phyloP scores from a whole-genome alignment of 1,140 invertebrate genomes.

The Drosophila athabasca region DNA sequence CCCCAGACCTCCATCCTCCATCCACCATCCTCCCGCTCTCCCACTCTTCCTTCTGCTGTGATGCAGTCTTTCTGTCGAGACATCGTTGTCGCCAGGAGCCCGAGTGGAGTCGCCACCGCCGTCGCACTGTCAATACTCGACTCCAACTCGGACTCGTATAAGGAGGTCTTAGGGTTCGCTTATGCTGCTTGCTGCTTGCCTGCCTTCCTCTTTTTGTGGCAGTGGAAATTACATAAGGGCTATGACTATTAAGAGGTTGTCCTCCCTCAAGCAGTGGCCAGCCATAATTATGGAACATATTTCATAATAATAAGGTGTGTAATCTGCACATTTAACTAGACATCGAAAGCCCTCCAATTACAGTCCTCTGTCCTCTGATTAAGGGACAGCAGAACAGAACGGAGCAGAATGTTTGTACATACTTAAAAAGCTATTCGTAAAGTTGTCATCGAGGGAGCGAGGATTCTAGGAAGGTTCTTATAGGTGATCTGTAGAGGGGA shows the following conservation, averaged over 20 bases:
- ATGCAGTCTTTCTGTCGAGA: constrained; percentile 6
- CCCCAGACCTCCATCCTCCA: neutral
- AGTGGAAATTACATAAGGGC: constrained; percentile 72
- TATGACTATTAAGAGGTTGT: constrained; percentile 65
- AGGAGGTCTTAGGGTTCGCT: constrained; percentile 43
- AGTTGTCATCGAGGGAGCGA: constrained; percentile 23
- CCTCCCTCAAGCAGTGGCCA: constrained; percentile 39
- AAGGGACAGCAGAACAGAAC: constrained; percentile 1
- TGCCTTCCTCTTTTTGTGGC: constrained; percentile 2
- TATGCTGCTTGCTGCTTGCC: constrained; percentile 19
- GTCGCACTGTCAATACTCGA: constrained; percentile 38
- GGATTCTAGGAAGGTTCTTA: neutral
- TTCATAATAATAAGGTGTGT: constrained; percentile 81
- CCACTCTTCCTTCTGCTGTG: neutral
- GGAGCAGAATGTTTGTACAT: constrained; percentile 43
- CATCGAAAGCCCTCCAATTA: constrained; percentile 53
- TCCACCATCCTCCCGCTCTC: neutral
- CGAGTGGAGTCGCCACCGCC: constrained; percentile 14
- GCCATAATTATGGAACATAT: constrained; percentile 75
- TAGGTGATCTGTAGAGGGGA: no score
- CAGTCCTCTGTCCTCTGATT: constrained; percentile 7
- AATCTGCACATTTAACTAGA: constrained; percentile 73
- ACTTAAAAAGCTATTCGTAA: constrained; percentile 56
- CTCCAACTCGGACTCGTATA: constrained; percentile 14
- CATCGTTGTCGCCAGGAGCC: constrained; percentile 47